A percentile compares a stretch with the other conserved stretches of the same genome.
Evolutionary conservation across 30 jellyfish, hydroid and myxozoan genomes (phyloP).

Genomic region (Clytia hemisphaerica): DNA sequence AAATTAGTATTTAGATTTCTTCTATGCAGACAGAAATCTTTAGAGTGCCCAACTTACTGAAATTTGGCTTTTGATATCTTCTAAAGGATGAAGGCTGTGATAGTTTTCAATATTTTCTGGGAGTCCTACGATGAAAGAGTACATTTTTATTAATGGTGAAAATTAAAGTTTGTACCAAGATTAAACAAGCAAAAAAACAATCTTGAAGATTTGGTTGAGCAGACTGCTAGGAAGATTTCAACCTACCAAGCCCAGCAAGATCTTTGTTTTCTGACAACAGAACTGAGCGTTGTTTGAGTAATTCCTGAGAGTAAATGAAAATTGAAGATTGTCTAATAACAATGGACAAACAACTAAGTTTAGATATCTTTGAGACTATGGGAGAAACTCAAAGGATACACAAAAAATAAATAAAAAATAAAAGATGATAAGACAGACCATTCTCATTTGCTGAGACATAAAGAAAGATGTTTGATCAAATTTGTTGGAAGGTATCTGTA

Average conservation of each 20-base stretch:
- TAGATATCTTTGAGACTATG: too few species aligned
- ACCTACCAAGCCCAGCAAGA: too few species aligned
- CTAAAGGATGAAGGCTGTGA: slow-evolving; percentile 60
- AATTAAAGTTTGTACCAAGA: background rate
- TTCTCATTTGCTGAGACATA: slow-evolving; percentile 73
- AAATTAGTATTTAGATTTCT: too few species aligned
- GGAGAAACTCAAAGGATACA: slow-evolving; percentile 3
- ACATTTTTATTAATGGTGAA: background rate
- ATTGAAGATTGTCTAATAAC: too few species aligned
- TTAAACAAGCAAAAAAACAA: background rate
- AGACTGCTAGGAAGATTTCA: too few species aligned
- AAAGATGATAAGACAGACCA: slow-evolving; percentile 25
- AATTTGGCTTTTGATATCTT: slow-evolving; percentile 48
- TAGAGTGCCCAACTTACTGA: too few species aligned
- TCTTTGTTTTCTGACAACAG: slow-evolving; percentile 33
- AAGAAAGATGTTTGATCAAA: slow-evolving; percentile 63
- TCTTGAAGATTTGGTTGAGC: slow-evolving; percentile 51
- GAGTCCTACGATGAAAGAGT: slow-evolving; percentile 39
- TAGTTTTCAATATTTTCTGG: slow-evolving; percentile 75
- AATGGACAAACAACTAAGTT: too few species aligned
- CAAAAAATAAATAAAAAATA: background rate
- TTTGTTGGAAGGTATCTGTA: slow-evolving; percentile 32
- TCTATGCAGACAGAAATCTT: too few species aligned
- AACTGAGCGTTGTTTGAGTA: slow-evolving; percentile 62
- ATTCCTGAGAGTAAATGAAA: slow-evolving; percentile 45